Evolutionary conservation across 1,140 invertebrate species (phyloP), one percentile per base, ranked within the genome.

Genomic region (Samia ricini): DNA sequence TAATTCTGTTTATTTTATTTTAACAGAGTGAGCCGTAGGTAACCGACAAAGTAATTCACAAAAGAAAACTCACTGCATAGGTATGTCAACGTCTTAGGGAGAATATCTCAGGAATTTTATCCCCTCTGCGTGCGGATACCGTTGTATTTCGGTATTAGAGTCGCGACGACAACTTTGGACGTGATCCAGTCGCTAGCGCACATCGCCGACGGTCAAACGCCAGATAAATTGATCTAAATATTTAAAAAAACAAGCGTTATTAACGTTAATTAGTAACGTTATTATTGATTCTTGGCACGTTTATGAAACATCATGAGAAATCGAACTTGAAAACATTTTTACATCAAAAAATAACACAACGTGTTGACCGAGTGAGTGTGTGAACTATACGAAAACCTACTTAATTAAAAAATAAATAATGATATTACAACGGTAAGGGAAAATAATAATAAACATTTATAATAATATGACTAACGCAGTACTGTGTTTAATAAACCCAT

Each of bases 121-220:
- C 72, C 76, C 86, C 66, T 80, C 74, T 83, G 74, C 59, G 21
- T 65, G n/a, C 71, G 63, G 72, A 83, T 82, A 72, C 80, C 77
- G 72, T 74, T 70, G 76, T 89, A 89, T 89, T 89, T 89, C 65
- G 76, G 86, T 87, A 85, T 85, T 83, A 74, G 77, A 85, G 72
- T 74, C 64, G 71, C 78, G 73, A 80, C 77, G 85, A 89, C 84
- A 86, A 69, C 80, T 84, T 89, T 88, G 83, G 83, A 84, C 42
- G 63, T 64, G 68, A 72, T 87, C 85, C 85, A 89, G 87, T 88
- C 69, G 72, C 66, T 74, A 68, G 79, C 76, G 68, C 68, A 72
- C 73, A 66, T 68, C 71, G 67, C 54, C 48, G 61, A 66, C 67
- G 69, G 76, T 64, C 64, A 66, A 67, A 73, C 74, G 67, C 60